phyloP scores from a whole-genome alignment of 2,113 vertebrate genomes.

The Scopus umbretta region DNA sequence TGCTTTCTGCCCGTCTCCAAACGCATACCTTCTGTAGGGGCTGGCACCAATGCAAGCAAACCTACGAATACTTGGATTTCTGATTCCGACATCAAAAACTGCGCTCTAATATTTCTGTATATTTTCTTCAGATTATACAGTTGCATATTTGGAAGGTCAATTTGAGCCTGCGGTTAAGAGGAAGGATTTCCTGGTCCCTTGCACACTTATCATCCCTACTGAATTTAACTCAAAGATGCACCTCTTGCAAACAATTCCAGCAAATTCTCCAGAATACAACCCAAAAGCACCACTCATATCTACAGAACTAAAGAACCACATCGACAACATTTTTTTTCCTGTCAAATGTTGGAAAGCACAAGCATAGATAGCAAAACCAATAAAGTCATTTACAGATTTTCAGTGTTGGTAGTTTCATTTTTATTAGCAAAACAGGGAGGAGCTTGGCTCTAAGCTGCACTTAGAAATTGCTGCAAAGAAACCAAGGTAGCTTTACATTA shows the following conservation, averaged over 20 bases:
- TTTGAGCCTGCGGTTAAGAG: neutral
- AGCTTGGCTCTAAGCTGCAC: neutral
- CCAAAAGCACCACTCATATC: neutral
- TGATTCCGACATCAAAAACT: neutral
- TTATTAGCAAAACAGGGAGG: neutral
- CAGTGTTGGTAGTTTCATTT: neutral
- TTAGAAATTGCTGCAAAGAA: neutral
- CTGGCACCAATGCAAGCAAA: neutral
- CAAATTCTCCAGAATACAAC: neutral
- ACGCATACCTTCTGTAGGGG: neutral
- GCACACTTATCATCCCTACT: neutral
- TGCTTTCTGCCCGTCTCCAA: neutral
- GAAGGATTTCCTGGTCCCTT: neutral
- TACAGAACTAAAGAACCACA: neutral
- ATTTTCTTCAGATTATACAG: neutral
- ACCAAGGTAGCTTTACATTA: neutral
- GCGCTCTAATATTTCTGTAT: neutral
- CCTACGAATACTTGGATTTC: neutral
- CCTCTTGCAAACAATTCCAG: neutral
- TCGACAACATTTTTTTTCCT: neutral
- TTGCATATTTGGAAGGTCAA: neutral
- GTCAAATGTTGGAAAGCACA: neutral
- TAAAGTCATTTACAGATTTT: neutral
- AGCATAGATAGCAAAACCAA: neutral
- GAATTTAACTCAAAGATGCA: neutral